Base-by-base conservation (phyloP, 92 coral and sea anemone genomes). In the Parazoanthus darwini region DNA sequence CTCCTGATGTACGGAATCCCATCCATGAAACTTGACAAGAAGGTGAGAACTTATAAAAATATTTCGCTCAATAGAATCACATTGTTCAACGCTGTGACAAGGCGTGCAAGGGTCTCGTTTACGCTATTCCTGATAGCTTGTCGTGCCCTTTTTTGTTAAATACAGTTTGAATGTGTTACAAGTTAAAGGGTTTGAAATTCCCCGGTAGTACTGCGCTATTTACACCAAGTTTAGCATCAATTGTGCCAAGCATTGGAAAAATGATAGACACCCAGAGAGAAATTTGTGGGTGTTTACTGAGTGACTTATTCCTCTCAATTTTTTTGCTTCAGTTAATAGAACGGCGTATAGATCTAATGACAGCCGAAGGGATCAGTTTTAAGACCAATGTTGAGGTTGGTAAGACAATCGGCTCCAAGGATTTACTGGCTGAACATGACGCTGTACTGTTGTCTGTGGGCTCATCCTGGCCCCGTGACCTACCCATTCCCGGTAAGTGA, bases 1-100 rank as follows among this genome's bases (percentile, higher is more conserved):
- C 94, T 96, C 44, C 90, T 96, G 59, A 96, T 94, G 97, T 96
- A 96, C 65, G 99, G 99, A 10, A 96, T 96, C 22, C 99, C 99
- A 33, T 91, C 99, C 25, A 96, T 96, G 99, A 96, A 95, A 89
- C 98, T 96, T 14, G 94, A 92, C 78, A 96, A 96, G 51, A 82
- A 94, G 91, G 99, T 95, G 20, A 84, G 94, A 1, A 58, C 23
- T 0, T 58, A 14, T 15, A 13, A 63, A 63, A 63, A 7, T 6
- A 63, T 20, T 63, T 18, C 68, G 20, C 6, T 16, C 7, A 18
- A 63, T 63, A 22, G 68, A 16, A 5, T 63, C 68, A 25, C 25
- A 36, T 36, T 18, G 14, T 4, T 63, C 25, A 63, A 25, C n/a
- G 23, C 25, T 16, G 25, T 63, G 58, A 51, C 16, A 15, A 51